These are phyloP conservation scores for Zapus hudsonius DNA, from an alignment of 2,113 vertebrate genomes.

Conservation along the genomic window DNA sequence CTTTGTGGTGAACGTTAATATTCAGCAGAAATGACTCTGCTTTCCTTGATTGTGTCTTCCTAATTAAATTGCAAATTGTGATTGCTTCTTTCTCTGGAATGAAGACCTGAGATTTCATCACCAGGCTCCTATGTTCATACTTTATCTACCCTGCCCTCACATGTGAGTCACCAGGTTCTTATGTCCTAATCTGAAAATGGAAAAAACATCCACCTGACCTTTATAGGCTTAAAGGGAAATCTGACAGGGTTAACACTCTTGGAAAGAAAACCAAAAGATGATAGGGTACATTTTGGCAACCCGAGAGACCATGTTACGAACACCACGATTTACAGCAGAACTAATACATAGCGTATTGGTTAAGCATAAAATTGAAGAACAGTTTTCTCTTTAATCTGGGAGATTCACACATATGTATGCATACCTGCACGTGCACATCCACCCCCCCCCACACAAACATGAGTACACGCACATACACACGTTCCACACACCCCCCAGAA, in stretches of 20 bases:
- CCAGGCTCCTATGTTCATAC: constrained; percentile 16
- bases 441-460: no score
- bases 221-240: neutral
- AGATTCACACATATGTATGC: no score
- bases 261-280: neutral
- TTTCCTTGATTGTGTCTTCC: constrained; percentile 73
- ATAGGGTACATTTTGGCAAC: neutral
- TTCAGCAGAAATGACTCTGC: constrained; percentile 56
- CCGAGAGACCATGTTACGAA: neutral
- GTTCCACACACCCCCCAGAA: no score
- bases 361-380: neutral
- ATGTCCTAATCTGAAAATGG: neutral
- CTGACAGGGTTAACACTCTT: neutral
- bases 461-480: no score
- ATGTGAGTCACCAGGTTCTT: neutral
- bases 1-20: constrained; percentile 60
- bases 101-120: constrained; percentile 54
- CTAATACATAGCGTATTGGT: neutral
- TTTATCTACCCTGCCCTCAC: neutral
- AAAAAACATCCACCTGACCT: neutral
- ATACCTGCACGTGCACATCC: no score
- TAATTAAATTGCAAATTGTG: constrained; percentile 76
- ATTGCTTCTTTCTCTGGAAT: constrained; percentile 68
- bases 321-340: neutral
- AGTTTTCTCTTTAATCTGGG: neutral